Evolutionary conservation across 2,113 vertebrate genomes (phyloP).

Genomic region (Odobenus rosmarus): DNA sequence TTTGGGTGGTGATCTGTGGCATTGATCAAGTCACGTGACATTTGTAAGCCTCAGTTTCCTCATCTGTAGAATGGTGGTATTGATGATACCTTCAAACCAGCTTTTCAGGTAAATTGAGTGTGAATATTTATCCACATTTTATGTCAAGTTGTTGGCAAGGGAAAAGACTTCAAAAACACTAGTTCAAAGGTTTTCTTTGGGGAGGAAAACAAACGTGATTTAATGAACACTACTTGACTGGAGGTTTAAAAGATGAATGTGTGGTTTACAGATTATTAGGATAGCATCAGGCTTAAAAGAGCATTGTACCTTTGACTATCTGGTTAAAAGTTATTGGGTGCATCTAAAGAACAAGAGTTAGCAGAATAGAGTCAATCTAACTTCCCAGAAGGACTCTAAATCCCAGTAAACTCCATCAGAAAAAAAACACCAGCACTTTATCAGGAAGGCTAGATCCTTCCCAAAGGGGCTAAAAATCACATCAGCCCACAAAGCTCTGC

Average conservation of each 20-base stretch:
- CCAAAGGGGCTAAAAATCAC: background rate
- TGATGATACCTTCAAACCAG: background rate
- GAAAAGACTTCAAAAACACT: background rate
- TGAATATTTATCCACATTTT: background rate
- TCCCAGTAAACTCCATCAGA: background rate
- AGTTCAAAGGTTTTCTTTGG: background rate
- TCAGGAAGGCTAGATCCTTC: background rate
- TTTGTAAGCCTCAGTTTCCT: background rate
- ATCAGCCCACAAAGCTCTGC: background rate
- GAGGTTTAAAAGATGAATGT: background rate
- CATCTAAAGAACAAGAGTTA: background rate
- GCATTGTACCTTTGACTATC: background rate
- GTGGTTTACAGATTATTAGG: background rate
- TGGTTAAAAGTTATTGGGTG: background rate
- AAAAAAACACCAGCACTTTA: background rate
- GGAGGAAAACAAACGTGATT: background rate
- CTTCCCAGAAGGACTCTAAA: background rate
- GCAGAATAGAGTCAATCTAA: background rate
- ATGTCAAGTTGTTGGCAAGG: constrained; percentile 14
- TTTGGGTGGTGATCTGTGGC: background rate
- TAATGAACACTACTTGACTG: background rate
- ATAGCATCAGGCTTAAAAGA: background rate
- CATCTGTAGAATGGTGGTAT: background rate
- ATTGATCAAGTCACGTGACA: background rate
- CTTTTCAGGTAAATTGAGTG: background rate